phyloP scores from a whole-genome alignment of 2,113 vertebrate species.

The Notarius lentiginosus region DNA sequence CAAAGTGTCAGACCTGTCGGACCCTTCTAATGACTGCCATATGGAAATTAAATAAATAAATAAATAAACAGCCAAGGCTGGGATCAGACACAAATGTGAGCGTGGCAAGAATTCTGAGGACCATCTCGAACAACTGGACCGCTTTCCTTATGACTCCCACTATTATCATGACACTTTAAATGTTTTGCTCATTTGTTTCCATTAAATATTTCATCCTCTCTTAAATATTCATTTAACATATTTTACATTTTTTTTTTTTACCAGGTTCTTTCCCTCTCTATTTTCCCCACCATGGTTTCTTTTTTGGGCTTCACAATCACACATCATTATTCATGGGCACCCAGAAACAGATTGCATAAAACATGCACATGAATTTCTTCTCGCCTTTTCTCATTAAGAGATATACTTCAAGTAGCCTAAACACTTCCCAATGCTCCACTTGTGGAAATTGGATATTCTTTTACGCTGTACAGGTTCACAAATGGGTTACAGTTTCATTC shows the following conservation, averaged over 20 bases:
- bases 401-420: slow-evolving; percentile 74
- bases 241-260: slow-evolving; percentile 79
- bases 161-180: slow-evolving; percentile 74
- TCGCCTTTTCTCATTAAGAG: slow-evolving; percentile 79
- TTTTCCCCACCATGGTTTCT: slow-evolving; percentile 59
- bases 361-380: slow-evolving; percentile 76
- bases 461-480: slow-evolving; percentile 65
- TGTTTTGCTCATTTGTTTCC: slow-evolving; percentile 80
- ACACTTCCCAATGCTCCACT: slow-evolving; percentile 75
- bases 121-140: slow-evolving; percentile 50
- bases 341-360: slow-evolving; percentile 77
- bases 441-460: slow-evolving; percentile 71
- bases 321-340: slow-evolving; percentile 77
- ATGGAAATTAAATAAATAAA: slow-evolving; percentile 59
- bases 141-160: slow-evolving; percentile 59
- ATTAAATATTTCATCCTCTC: slow-evolving; percentile 78
- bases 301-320: slow-evolving; percentile 75
- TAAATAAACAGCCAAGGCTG: slow-evolving; percentile 40
- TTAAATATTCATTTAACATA: slow-evolving; percentile 82
- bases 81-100: slow-evolving; percentile 47
- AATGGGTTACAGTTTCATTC: slow-evolving; percentile 64
- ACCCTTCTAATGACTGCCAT: slow-evolving; percentile 57
- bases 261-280: slow-evolving; percentile 66
- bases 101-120: slow-evolving; percentile 47
- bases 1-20: slow-evolving; percentile 59